Percentiles rank a stretch among this genome's conserved stretches.
phyloP scores from a whole-genome alignment of 1,140 invertebrate genomes.

The Caenorhabditis remanei region DNA sequence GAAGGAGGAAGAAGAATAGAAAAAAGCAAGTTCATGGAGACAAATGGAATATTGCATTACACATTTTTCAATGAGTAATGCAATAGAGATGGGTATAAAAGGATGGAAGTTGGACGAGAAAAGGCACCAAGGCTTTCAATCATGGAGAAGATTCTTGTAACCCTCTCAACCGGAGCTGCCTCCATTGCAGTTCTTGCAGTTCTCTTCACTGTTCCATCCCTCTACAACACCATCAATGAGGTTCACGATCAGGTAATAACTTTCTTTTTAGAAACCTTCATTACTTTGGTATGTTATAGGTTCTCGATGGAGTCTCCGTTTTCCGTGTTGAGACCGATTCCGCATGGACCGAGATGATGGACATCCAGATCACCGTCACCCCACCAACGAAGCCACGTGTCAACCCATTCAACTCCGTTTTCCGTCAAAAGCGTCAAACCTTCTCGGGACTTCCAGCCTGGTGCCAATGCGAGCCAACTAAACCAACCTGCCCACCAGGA shows the following conservation, averaged over 20 bases:
- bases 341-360: slow-evolving; percentile 69
- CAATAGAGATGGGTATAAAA: slow-evolving; percentile 46
- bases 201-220: slow-evolving; percentile 45
- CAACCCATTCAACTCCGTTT: slow-evolving; percentile 68
- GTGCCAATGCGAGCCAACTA: slow-evolving; percentile 69
- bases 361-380: slow-evolving; percentile 67
- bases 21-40: slow-evolving; percentile 45
- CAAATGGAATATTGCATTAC: slow-evolving; percentile 54
- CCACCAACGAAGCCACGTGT: slow-evolving; percentile 65
- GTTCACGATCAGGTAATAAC: slow-evolving; percentile 39
- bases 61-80: slow-evolving; percentile 16
- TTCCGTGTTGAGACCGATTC: slow-evolving; percentile 68
- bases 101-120: background rate
- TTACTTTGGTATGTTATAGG: background rate
- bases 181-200: slow-evolving; percentile 42
- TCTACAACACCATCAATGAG: slow-evolving; percentile 55
- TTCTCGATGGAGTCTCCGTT: slow-evolving; percentile 65
- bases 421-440: slow-evolving; percentile 69
- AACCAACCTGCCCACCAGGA: slow-evolving; percentile 66
- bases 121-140: slow-evolving; percentile 31
- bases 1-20: background rate
- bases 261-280: background rate
- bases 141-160: slow-evolving; percentile 54
- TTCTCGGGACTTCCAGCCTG: slow-evolving; percentile 68
- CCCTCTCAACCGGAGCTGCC: slow-evolving; percentile 29